These are phyloP conservation scores for Eubucco bourcierii DNA, from an alignment of 2,113 vertebrate genomes.

Conservation along the genomic window DNA sequence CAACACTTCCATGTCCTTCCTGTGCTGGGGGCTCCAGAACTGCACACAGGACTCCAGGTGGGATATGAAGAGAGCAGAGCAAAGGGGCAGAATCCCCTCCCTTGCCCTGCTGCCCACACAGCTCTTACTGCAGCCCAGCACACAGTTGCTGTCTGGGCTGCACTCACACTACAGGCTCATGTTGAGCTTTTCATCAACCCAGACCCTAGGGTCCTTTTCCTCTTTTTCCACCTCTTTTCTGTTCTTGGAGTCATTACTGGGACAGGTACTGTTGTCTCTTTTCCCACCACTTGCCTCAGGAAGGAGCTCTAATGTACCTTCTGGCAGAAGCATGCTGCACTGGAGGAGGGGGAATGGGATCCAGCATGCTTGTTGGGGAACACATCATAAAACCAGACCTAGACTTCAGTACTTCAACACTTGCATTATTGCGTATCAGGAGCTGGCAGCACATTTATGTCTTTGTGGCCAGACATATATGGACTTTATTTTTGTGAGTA, in stretches of 20 bases:
- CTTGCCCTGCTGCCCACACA: no score
- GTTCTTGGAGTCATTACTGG: accelerated
- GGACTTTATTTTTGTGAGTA: accelerated
- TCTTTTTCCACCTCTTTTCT: background rate
- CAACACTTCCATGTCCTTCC: no score
- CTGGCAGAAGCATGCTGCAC: background rate
- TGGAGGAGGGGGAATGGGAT: background rate
- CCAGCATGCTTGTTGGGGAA: background rate
- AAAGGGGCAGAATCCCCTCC: no score
- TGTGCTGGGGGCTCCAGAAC: no score
- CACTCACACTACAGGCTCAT: no score
- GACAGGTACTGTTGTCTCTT: background rate
- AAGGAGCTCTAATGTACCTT: background rate
- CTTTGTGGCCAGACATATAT: background rate
- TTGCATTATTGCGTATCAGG: background rate
- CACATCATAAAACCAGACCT: background rate
- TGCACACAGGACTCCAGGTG: no score
- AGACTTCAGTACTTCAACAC: background rate
- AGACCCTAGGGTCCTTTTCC: no score
- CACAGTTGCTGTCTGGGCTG: no score
- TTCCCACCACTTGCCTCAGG: background rate
- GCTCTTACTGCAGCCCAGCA: no score
- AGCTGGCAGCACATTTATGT: background rate
- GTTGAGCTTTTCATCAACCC: no score
- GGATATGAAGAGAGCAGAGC: no score